These are phyloP conservation scores for Chrysemys picta DNA, from an alignment of 2,113 vertebrate species.

Conservation along the genomic window DNA sequence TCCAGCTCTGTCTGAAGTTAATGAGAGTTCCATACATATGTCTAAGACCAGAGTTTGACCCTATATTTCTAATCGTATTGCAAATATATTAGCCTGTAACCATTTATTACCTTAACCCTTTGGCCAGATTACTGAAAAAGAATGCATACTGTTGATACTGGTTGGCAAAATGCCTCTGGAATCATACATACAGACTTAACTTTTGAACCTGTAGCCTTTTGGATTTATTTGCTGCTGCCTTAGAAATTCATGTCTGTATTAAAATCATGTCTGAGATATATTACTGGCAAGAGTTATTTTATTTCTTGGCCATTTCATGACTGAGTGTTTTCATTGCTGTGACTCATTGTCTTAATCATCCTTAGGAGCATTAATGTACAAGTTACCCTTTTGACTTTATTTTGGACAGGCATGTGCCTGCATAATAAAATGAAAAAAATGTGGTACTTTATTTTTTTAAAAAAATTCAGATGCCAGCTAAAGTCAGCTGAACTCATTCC, in stretches of 20 bases:
- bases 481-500: conserved; percentile 25
- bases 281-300: background rate
- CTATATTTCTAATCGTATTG: background rate
- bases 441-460: background rate
- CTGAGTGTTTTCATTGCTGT: background rate
- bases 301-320: background rate
- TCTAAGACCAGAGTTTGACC: background rate
- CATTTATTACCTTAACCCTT: conserved; percentile 44
- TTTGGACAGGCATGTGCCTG: conserved; percentile 2
- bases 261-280: conserved; percentile 35
- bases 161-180: conserved; percentile 37
- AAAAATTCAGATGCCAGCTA: background rate
- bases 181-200: conserved; percentile 33
- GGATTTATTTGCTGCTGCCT: conserved; percentile 63
- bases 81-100: conserved; percentile 27
- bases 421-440: background rate
- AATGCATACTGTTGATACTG: conserved; percentile 8
- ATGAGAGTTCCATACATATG: background rate
- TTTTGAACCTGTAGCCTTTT: conserved; percentile 43
- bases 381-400: background rate
- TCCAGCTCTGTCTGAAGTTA: background rate
- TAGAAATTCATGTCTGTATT: conserved; percentile 43
- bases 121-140: conserved; percentile 40
- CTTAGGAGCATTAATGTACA: background rate
- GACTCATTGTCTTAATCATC: conserved; percentile 19